Evolutionary conservation across 2,113 vertebrate species (phyloP).

Genomic region (Caranx melampygus): DNA sequence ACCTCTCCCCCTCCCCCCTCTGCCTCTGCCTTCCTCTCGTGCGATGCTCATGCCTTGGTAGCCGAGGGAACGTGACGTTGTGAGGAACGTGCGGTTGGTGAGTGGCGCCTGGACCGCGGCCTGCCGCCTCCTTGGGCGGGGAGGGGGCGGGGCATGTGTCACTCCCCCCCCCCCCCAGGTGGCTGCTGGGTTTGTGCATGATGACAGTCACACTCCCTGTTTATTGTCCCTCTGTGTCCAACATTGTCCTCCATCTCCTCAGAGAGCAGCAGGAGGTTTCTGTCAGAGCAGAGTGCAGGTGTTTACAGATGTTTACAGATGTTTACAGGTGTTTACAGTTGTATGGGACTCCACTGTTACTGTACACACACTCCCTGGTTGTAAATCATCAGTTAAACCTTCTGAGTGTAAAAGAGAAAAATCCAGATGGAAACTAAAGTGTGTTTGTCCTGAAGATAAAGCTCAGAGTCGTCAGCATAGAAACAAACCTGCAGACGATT

Average conservation of each 20-base stretch:
- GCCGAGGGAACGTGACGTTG: slow-evolving; percentile 96
- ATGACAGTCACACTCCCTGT: slow-evolving; percentile 79
- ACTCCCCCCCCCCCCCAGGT: slow-evolving; percentile 74
- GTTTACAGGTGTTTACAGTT: no score
- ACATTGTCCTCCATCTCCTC: slow-evolving; percentile 50
- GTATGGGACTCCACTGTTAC: no score
- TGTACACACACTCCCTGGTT: no score
- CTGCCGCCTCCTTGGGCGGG: slow-evolving; percentile 62
- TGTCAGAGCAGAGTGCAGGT: neutral
- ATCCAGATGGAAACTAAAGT: no score
- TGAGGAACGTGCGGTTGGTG: slow-evolving; percentile 97
- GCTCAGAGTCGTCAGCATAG: no score
- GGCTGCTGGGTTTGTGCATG: slow-evolving; percentile 78
- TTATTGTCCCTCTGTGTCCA: slow-evolving; percentile 61
- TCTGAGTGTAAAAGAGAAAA: no score
- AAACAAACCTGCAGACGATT: no score
- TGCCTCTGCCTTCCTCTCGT: slow-evolving; percentile 84
- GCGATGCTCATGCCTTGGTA: slow-evolving; percentile 88
- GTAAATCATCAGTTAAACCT: no score
- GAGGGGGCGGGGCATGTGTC: slow-evolving; percentile 81
- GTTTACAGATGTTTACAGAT: neutral
- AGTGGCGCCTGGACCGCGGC: slow-evolving; percentile 86
- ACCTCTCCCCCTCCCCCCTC: slow-evolving; percentile 84
- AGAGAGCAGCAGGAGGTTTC: neutral
- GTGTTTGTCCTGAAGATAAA: no score